A percentile compares a stretch with the other conserved stretches of the same genome.
phyloP scores from a whole-genome alignment of 2,797 vertebrate genomes.

The Rallus crepitans region DNA sequence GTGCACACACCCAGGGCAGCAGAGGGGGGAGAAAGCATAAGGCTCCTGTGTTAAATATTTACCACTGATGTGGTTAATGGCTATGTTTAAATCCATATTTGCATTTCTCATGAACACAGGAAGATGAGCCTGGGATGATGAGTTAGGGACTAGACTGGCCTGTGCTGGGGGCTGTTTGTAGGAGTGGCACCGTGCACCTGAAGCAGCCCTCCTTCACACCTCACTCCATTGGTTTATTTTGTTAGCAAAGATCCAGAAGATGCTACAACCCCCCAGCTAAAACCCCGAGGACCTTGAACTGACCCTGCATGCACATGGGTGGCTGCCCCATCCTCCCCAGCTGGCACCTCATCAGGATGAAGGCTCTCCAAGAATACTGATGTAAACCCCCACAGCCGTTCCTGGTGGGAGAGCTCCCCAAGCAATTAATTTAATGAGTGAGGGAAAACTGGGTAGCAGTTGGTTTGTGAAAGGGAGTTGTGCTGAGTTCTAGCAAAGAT shows the following conservation, averaged over 20 bases:
- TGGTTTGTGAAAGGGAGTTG: neutral
- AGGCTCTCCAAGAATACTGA: neutral
- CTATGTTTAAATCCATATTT: neutral
- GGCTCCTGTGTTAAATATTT: neutral
- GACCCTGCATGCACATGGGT: accelerated
- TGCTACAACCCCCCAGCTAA: neutral
- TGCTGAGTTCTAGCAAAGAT: neutral
- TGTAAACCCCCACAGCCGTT: accelerated
- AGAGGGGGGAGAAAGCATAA: neutral
- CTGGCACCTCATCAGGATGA: accelerated
- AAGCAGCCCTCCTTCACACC: neutral
- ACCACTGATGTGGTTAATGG: neutral
- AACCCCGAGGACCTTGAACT: accelerated
- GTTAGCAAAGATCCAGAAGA: neutral
- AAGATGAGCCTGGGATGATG: neutral
- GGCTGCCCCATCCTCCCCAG: neutral
- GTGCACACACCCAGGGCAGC: accelerated
- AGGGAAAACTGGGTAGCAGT: neutral
- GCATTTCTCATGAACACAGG: neutral
- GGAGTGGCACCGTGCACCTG: neutral
- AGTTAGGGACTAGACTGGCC: neutral
- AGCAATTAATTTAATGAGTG: accelerated
- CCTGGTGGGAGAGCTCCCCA: neutral
- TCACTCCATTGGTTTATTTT: accelerated
- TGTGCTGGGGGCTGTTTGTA: neutral